Evolutionary conservation across 2,888 invertebrate genomes (phyloP), one percentile per base, ranked within the genome.

Genomic region (Osmoderma eremita): DNA sequence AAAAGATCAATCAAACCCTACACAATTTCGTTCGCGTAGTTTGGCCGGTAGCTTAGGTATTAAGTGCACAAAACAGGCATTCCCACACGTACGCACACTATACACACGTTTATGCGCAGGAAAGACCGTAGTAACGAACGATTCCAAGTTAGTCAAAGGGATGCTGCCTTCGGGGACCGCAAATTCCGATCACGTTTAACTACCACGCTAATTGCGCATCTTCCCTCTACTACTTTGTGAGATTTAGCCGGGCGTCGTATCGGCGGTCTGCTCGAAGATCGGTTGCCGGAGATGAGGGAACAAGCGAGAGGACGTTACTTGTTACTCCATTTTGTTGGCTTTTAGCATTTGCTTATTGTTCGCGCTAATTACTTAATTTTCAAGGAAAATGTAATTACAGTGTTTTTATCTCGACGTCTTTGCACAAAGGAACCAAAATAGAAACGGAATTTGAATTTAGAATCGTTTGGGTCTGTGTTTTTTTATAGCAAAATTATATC

Each of bases 181-280:
- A 61, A 45, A 80, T 80, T 79, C 80, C 77, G 78, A 79, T 80
- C 80, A 80, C 80, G 80, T 80, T 73, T 73, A 72, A 71, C 72
- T 75, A 75, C 77, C 75, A 78, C 77, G 78, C 80, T 81, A 81
- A 81, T 81, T 81, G 81, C 79, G 79, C 78, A 79, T 81, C 79
- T 80, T 81, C 78, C 41, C 74, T 75, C 73, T 78, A 79, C 79
- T 78, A 78, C 78, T 79, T 77, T 70, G 75, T 73, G 76, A 78
- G 78, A 80, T 79, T 79, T 79, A 77, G 75, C 77, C 76, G 76
- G 15, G 13, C 77, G 76, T 77, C 76, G 75, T 74, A 38, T 22
- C 30, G 24, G 51, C 72, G 77, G 8, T 15, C 15, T 41, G 42
- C 41, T 41, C 20, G 41, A 41, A 41, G 41, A 56, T 4, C 15